These are phyloP conservation scores for Onychomys arenicola DNA, from an alignment of 2,797 vertebrate genomes.

Conservation along the genomic window DNA sequence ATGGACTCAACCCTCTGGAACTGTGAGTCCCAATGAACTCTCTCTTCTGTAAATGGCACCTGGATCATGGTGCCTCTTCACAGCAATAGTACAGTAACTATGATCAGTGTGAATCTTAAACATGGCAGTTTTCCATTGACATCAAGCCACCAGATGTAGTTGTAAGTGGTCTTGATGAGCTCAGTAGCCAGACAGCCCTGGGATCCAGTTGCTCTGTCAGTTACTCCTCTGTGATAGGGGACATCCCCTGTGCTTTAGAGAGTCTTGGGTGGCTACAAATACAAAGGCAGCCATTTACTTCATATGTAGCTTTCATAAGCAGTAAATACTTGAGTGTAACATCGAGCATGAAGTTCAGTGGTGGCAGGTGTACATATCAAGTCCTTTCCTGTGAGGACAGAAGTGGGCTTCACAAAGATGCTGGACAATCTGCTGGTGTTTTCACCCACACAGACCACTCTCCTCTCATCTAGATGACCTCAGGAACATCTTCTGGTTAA, in stretches of 20 bases:
- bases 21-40: background rate
- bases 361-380: no score
- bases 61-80: background rate
- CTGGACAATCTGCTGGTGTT: no score
- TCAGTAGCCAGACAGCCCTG: background rate
- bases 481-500: background rate
- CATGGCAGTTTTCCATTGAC: background rate
- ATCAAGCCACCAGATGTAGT: background rate
- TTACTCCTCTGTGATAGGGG: background rate
- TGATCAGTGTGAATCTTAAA: background rate
- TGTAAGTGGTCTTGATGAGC: background rate
- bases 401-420: background rate
- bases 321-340: background rate
- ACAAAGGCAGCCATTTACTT: accelerated
- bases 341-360: background rate
- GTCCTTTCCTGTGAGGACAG: background rate
- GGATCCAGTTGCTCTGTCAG: background rate
- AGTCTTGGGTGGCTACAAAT: accelerated
- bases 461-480: background rate
- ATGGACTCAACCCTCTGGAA: background rate
- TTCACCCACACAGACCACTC: no score
- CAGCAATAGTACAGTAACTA: background rate
- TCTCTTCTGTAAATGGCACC: background rate
- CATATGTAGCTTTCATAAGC: background rate
- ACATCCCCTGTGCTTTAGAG: background rate